Evolutionary conservation across 2,888 invertebrate species (phyloP), one percentile per base, ranked within the genome.

Genomic region (Lissocephala sabroskyi): DNA sequence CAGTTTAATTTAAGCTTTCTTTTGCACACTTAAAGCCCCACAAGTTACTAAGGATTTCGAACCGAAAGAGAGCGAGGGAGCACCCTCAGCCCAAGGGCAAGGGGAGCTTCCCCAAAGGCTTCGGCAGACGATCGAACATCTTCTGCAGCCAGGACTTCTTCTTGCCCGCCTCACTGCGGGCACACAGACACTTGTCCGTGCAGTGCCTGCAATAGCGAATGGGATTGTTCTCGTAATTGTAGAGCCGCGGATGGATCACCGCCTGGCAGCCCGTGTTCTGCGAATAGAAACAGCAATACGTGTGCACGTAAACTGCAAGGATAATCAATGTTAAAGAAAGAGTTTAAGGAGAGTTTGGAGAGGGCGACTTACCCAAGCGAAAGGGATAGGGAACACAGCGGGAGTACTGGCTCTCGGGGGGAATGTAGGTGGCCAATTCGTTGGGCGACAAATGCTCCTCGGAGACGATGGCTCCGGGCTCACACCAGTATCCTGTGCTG

Each of bases 211-310:
- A 65, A 14, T 23, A 41, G 1, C 0, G 10, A 1, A 2, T 1
- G 2, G 46, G 41, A 18, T 35, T 13, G 6, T 29, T 28, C 2
- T 41, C 39, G 23, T n/a, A 37, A 0, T 2, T 1, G 17, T 44
- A 16, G 1, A 37, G 1, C 0, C 1, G 0, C 0, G 49, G 41
- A 32, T 55, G 33, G 1, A 64, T 0, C 2, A 51, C 52, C 3
- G 41, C 7, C 9, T 53, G 49, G 18, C 65, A 66, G 3, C 67
- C 65, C 1, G 30, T 0, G 0, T 5, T 0, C 0, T 11, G 9
- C 0, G 67, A 67, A 41, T 50, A 65, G 3, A 66, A 42, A 29
- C 65, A 66, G 18, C 68, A 67, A 18, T 26, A 50, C 1, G 30
- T 29, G 0, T 36, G 10, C 6, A 52, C 10, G 3, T 10, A 18